Evolutionary conservation across 2,888 invertebrate species (phyloP).

Genomic region (Lysandra coridon): DNA sequence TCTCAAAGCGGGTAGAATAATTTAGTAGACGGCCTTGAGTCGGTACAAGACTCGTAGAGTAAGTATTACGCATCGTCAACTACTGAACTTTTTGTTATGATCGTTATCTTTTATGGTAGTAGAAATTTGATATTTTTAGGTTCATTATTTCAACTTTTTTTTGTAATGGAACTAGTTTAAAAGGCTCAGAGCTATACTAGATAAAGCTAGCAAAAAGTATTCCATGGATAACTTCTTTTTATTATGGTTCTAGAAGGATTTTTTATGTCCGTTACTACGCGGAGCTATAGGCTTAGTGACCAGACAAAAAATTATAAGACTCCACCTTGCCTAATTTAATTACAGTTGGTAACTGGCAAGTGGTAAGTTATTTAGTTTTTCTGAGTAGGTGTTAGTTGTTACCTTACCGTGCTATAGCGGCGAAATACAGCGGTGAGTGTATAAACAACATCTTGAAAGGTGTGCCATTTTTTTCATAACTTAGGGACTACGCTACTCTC

Average conservation of each 20-base stretch:
- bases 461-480: too few species aligned
- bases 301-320: not conserved
- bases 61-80: slow-evolving; percentile 38
- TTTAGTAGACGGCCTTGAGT: slow-evolving; percentile 22
- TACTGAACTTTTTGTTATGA: not conserved
- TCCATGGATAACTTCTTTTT: slow-evolving; percentile 11
- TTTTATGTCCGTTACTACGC: not conserved
- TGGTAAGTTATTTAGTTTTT: not conserved
- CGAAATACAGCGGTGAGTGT: too few species aligned
- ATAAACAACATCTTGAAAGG: too few species aligned
- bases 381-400: too few species aligned
- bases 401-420: too few species aligned
- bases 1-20: not conserved
- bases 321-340: not conserved
- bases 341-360: not conserved
- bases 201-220: not conserved
- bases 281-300: not conserved
- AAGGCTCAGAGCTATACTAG: not conserved
- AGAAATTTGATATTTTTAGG: slow-evolving; percentile 12
- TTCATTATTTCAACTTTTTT: not conserved
- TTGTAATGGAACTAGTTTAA: slow-evolving; percentile 9
- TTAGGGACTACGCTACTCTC: too few species aligned
- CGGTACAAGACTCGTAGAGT: not conserved
- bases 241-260: not conserved
- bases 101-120: slow-evolving; percentile 16